Base-by-base conservation (phyloP, 1,140 invertebrate genomes). In the Plutomurus gul region DNA sequence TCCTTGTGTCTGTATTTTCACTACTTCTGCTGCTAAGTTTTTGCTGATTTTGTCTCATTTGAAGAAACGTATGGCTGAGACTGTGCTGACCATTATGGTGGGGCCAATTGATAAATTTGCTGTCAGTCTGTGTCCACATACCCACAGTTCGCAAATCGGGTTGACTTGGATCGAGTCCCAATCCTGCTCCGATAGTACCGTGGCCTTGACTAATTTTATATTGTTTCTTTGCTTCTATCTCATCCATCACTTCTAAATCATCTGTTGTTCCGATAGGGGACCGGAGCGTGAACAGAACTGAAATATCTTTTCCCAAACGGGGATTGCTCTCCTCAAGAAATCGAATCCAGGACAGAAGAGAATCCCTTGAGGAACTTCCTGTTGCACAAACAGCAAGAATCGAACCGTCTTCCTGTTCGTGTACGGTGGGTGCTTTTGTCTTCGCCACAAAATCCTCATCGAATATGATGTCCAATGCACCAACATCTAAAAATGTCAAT, bases 401-500 rank as follows among this genome's bases (percentile, higher is more conserved):
- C 0, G 92, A 94, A n/a, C 95, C 94, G 87, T 99, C 96, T 37
- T 94, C 90, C 87, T 99, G 96, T 87, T 98, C 94, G 86, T 99
- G 97, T 4, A 97, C 90, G 11, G 91, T 90, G 13, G 90, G 89
- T 3, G 85, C 74, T 1, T 85, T 39, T 33, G 70, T 77, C 37
- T 71, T 76, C 6, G 85, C 70, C 37, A 86, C 84, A n/a, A 84
- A 83, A 25, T 80, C 79, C 51, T 85, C 82, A 11, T 84, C 83
- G 71, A 87, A 86, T 33, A 85, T 78, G 6, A 85, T 37, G 6
- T 81, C 60, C 10, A 87, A 25, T 33, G 18, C 10, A 13, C 89
- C 89, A 8, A 94, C 90, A 89, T 93, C 92, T 93, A 84, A 56
- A 89, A 89, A 84, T 77, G 49, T 70, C 8, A 4, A n/a, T 43